phyloP scores from a whole-genome alignment of 2,888 invertebrate genomes.

The Drosophila atroscutellata region DNA sequence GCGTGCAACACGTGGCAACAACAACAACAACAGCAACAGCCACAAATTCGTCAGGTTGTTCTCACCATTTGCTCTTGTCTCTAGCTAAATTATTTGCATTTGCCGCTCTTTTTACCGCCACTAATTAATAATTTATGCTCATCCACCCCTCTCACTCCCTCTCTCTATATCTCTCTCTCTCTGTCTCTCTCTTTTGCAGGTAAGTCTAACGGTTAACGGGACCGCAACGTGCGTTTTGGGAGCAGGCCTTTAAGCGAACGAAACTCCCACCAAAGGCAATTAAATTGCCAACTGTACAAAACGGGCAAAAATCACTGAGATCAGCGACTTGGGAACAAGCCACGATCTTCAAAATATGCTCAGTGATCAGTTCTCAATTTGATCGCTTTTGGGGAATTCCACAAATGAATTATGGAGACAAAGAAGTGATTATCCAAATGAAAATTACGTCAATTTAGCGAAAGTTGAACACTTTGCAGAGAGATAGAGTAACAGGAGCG shows the following conservation, averaged over 20 bases:
- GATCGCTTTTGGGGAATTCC: not conserved
- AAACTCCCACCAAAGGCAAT: constrained; percentile 40
- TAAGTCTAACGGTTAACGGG: constrained; percentile 68
- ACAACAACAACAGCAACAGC: constrained; percentile 16
- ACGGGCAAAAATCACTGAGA: constrained; percentile 11
- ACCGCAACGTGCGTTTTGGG: constrained; percentile 43
- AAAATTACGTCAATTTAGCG: not conserved
- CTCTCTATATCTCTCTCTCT: constrained; percentile 7
- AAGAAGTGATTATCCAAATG: not conserved
- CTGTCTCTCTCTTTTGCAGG: constrained; percentile 47
- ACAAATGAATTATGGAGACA: not conserved
- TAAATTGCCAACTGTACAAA: constrained; percentile 22
- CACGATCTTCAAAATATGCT: too few species aligned
- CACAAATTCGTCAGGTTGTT: constrained; percentile 38
- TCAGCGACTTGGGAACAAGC: not conserved
- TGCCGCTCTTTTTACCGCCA: constrained; percentile 32
- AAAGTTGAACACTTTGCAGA: not conserved
- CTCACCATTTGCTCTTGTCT: constrained; percentile 55
- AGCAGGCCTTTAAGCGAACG: constrained; percentile 35
- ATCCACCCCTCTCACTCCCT: constrained; percentile 7
- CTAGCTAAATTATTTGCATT: constrained; percentile 71
- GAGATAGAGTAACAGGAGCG: not conserved
- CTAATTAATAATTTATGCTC: constrained; percentile 75
- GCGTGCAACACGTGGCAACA: constrained; percentile 69
- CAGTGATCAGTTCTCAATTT: constrained; percentile 1